Evolutionary conservation across 2,888 invertebrate species (phyloP), one percentile per base, ranked within the genome.

Genomic region (Eupithecia exiguata): DNA sequence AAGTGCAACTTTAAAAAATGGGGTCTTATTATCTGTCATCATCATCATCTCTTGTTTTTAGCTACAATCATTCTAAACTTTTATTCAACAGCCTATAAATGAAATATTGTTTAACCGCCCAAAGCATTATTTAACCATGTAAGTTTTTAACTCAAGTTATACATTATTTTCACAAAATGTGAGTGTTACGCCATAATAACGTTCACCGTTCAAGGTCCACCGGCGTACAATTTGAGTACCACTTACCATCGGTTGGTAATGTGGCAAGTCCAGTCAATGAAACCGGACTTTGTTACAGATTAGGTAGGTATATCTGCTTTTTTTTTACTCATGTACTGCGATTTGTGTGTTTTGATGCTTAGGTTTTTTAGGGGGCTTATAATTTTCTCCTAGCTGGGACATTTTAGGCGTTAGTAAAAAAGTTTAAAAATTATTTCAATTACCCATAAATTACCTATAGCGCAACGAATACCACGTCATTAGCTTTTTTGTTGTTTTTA

Each of bases 181-280:
- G 71, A 75, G 43, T 61, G 72, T 74, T 16, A 63, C 36, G 70
- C 67, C 43, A 61, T 69, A 69, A 36, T 70, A 73, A 71, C 75
- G 58, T 67, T 76, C 74, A 72, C 69, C 36, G 38, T 72, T 74
- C 78, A 80, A 80, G 77, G 78, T 75, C 69, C 61, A 10, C 16
- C 66, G 68, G 72, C 66, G 70, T 21, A 21, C 49, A 21, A 43
- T n/a, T 73, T 77, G 77, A 77, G 76, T 46, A 72, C 79, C 68
- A 70, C 68, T 77, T 75, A 75, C 71, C 72, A 53, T 49, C 49
- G n/a, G 53, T 71, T 49, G 35, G 75, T 72, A 74, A 75, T 70
- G 71, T 71, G 66, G 49, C 49, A 53, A 21, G 72, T 70, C 36
- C 74, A 62, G 63, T 77, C 75, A 79, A 78, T 77, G 72, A 75